Base-by-base conservation (phyloP, 2,888 invertebrate genomes). In the Elegia similella region DNA sequence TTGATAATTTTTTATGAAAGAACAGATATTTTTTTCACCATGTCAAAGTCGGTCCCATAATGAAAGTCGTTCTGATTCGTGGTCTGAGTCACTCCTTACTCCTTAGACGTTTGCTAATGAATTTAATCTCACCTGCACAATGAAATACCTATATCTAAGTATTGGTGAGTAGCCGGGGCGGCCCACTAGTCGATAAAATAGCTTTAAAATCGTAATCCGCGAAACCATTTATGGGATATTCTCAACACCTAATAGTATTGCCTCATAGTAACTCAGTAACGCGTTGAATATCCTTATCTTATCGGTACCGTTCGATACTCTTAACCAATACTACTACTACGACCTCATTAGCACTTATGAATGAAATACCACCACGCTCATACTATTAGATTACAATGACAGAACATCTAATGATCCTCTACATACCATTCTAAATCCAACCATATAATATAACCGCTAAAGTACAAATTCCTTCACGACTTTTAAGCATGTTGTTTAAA, bases 291-390 rank as follows among this genome's bases (percentile, higher is more conserved):
- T 42, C 29, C 48, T 56, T 59, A 53, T 56, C 32, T 42, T 34
- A 54, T 52, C 56, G 38, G 38, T 58, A 53, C 48, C 55, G 32
- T 55, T 38, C 55, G 30, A 46, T 46, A 34, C 46, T 12, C 6
- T 12, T 30, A 13, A n/a, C 13, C 16, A 42, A n/a, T 38, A 38
- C 38, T 38, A 38, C 38, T 38, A 60, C 62, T 62, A 61, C 56
- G 57, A 62, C 60, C 58, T 59, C 61, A 56, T 59, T 60, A 57
- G 57, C 61, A 67, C 60, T 66, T 67, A 66, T 70, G 70, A 68
- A 70, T 70, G 70, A 63, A 69, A 63, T 61, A 58, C 60, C 61
- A 47, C 54, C 44, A 58, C 48, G 61, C 42, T 60, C 61, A 56
- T 55, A 43, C 44, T 46, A 55, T 50, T 46, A 46, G 17, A 6